Evolutionary conservation across 2,888 invertebrate species (phyloP).

Genomic region (Eurytoma californica): DNA sequence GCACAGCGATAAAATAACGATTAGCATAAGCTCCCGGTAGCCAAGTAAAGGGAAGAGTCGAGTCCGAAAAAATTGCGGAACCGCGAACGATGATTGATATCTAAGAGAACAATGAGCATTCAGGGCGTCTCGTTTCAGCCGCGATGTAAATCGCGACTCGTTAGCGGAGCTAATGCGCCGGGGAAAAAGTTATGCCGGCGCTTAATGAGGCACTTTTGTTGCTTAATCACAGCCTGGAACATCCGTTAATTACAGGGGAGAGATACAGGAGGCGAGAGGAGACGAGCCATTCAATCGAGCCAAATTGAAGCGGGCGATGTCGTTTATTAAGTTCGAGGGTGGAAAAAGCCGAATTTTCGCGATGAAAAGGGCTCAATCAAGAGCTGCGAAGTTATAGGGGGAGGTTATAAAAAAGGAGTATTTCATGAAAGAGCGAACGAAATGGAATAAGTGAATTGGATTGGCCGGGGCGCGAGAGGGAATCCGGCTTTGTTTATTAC

Average conservation of each 20-base stretch:
- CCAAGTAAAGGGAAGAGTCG: neutral
- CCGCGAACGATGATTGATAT: conserved; percentile 37
- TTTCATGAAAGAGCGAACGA: neutral
- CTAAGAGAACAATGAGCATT: conserved; percentile 21
- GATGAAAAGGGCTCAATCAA: conserved; percentile 49
- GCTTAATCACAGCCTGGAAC: conserved; percentile 28
- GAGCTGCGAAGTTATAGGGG: conserved; percentile 1
- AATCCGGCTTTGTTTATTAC: neutral
- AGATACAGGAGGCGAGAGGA: neutral
- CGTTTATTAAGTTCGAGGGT: neutral
- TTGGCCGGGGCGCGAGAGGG: neutral
- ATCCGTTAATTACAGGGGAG: conserved; percentile 33
- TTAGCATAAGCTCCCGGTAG: conserved; percentile 5
- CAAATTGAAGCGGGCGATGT: neutral
- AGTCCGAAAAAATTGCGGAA: neutral
- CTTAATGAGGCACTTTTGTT: conserved; percentile 51
- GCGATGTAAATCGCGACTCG: conserved; percentile 49
- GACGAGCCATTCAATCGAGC: neutral
- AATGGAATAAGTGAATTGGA: conserved; percentile 45
- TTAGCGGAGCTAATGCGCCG: conserved; percentile 29
- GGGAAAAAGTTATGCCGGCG: conserved; percentile 12
- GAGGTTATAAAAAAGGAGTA: neutral
- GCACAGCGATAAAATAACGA: conserved; percentile 31
- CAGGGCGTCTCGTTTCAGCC: conserved; percentile 10
- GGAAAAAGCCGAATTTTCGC: conserved; percentile 23